A percentile compares a stretch with the other conserved stretches of the same genome.
phyloP scores from a whole-genome alignment of 2,888 invertebrate species.

The Hirtodrosophila confusa region DNA sequence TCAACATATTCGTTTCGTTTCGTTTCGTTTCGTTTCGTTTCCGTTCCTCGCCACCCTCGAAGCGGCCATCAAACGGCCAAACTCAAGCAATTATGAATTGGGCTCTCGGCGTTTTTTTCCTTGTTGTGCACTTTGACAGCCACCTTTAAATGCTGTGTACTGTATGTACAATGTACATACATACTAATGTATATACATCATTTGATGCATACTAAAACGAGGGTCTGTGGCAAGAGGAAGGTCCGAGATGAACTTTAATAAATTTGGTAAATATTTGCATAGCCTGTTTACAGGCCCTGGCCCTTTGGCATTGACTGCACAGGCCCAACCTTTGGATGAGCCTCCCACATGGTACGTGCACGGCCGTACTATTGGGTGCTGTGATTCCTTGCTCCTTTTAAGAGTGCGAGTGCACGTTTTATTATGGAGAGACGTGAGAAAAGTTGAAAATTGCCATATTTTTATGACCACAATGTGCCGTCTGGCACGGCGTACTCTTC shows the following conservation, averaged over 20 bases:
- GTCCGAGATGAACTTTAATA: constrained; percentile 66
- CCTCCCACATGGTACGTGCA: constrained; percentile 54
- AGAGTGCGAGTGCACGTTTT: constrained; percentile 69
- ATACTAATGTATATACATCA: constrained; percentile 18
- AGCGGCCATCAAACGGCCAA: constrained; percentile 19
- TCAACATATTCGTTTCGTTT: constrained; percentile 23
- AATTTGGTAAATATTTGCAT: constrained; percentile 71
- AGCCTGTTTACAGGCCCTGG: constrained; percentile 60
- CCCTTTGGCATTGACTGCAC: constrained; percentile 46
- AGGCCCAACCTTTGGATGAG: constrained; percentile 7
- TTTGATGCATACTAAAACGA: constrained; percentile 40
- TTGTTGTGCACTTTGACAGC: constrained; percentile 39
- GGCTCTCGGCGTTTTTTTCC: constrained; percentile 33
- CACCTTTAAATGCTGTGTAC: constrained; percentile 39
- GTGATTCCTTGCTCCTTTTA: constrained; percentile 54
- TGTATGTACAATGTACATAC: neutral
- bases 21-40: neutral
- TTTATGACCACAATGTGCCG: constrained; percentile 72
- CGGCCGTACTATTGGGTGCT: constrained; percentile 53
- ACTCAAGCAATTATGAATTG: constrained; percentile 54
- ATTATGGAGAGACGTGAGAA: constrained; percentile 69
- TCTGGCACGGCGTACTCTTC: constrained; percentile 41
- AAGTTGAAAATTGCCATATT: constrained; percentile 73
- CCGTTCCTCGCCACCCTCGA: constrained; percentile 3
- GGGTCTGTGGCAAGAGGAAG: constrained; percentile 23